Conservation (phyloP, 2,888 invertebrate genomes). For the Melieria omissa region DNA sequence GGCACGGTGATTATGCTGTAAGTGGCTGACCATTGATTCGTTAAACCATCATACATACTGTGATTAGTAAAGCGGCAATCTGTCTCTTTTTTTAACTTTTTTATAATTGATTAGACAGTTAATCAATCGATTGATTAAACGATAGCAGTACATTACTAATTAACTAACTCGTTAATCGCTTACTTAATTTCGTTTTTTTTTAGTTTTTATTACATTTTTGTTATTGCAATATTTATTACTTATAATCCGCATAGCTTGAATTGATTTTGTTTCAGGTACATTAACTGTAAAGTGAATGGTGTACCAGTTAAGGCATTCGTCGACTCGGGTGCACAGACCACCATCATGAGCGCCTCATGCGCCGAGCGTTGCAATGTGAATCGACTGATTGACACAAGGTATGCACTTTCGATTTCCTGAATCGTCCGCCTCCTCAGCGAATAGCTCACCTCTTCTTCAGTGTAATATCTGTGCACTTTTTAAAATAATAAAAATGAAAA, state of each 20-base stretch:
- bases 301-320: slow-evolving; percentile 98
- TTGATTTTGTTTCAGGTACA: slow-evolving; percentile 70
- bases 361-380: slow-evolving; percentile 94
- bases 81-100: neutral
- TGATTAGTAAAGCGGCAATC: neutral
- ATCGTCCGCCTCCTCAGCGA: too few relatives aligned
- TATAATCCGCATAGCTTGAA: neutral
- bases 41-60: neutral
- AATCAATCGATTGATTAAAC: too few relatives aligned
- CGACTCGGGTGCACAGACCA: slow-evolving; percentile 97
- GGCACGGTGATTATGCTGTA: slow-evolving; percentile 96
- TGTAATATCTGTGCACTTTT: too few relatives aligned
- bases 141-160: too few relatives aligned
- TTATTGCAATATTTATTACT: neutral
- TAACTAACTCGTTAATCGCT: too few relatives aligned
- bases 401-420: slow-evolving; percentile 14
- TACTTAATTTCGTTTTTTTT: neutral
- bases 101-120: neutral
- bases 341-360: slow-evolving; percentile 97
- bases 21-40: slow-evolving; percentile 32
- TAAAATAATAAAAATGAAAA: neutral
- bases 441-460: too few relatives aligned
- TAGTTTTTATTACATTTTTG: too few relatives aligned
- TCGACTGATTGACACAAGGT: slow-evolving; percentile 85
- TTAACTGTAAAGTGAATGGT: slow-evolving; percentile 97